Evolutionary conservation across 2,888 invertebrate species (phyloP).

Genomic region (Aromia moschata): DNA sequence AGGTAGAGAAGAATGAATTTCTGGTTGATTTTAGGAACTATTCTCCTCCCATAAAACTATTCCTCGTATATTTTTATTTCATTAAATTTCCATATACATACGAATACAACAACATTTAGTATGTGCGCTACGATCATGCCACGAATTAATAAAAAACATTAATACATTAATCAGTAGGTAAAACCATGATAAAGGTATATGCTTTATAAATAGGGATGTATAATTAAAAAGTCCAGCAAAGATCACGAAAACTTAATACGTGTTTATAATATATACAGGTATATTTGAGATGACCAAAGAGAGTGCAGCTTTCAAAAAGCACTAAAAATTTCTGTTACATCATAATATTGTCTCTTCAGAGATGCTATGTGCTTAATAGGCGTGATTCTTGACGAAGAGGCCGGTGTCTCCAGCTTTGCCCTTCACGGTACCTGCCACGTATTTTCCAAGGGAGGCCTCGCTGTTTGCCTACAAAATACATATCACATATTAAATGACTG

Average conservation of each 20-base stretch:
- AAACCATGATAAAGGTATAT: no score
- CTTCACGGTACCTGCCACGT: slow-evolving; percentile 84
- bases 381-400: slow-evolving; percentile 95
- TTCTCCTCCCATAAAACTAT: neutral
- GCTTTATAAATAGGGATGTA: neutral
- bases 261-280: slow-evolving; percentile 2
- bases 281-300: slow-evolving; percentile 6
- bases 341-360: slow-evolving; percentile 2
- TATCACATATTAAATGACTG: no score
- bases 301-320: slow-evolving; percentile 4
- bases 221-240: slow-evolving; percentile 19
- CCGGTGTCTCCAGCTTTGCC: slow-evolving; percentile 88
- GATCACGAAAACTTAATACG: slow-evolving; percentile 22
- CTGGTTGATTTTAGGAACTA: no score
- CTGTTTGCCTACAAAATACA: slow-evolving; percentile 71
- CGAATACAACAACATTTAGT: slow-evolving; percentile 12
- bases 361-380: slow-evolving; percentile 74
- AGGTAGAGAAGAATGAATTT: no score
- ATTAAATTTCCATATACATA: slow-evolving; percentile 13
- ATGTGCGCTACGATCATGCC: slow-evolving; percentile 3
- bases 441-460: slow-evolving; percentile 90
- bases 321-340: slow-evolving; percentile 30
- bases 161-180: slow-evolving; percentile 18
- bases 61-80: slow-evolving; percentile 3
- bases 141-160: slow-evolving; percentile 14